Conservation (phyloP, 2,888 invertebrate genomes). For the Drosophila ezoana region DNA sequence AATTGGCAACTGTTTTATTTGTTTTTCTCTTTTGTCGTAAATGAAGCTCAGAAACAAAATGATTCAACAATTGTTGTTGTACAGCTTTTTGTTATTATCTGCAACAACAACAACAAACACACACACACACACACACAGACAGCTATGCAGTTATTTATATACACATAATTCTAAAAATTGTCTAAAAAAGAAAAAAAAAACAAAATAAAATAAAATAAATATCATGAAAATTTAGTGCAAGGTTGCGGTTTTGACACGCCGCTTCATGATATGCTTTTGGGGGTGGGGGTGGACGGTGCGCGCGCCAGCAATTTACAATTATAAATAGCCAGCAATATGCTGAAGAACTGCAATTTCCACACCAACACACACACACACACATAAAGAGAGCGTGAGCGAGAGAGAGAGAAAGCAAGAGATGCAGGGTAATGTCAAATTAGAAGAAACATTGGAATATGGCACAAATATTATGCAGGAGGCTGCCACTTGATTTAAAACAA, state of each 20-base stretch:
- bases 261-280: constrained; percentile 17
- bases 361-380: constrained; percentile 9
- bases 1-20: constrained; percentile 50
- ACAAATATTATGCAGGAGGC: constrained; percentile 20
- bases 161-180: constrained; percentile 71
- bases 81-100: not conserved
- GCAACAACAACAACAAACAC: not conserved
- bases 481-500: constrained; percentile 45
- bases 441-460: constrained; percentile 27
- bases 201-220: constrained; percentile 8
- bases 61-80: constrained; percentile 43
- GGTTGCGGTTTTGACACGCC: constrained; percentile 76
- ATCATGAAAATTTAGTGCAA: constrained; percentile 66
- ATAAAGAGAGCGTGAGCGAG: not conserved
- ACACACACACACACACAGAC: not conserved
- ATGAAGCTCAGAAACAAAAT: constrained; percentile 49
- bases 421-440: constrained; percentile 21
- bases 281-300: constrained; percentile 13
- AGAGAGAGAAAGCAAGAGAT: not conserved
- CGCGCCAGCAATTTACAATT: constrained; percentile 66
- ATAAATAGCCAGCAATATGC: constrained; percentile 69
- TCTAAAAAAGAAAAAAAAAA: constrained; percentile 17
- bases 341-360: constrained; percentile 56
- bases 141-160: constrained; percentile 38
- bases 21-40: constrained; percentile 16